Base-by-base conservation (phyloP, 2,797 vertebrate species). In the Scarus forsteni region DNA sequence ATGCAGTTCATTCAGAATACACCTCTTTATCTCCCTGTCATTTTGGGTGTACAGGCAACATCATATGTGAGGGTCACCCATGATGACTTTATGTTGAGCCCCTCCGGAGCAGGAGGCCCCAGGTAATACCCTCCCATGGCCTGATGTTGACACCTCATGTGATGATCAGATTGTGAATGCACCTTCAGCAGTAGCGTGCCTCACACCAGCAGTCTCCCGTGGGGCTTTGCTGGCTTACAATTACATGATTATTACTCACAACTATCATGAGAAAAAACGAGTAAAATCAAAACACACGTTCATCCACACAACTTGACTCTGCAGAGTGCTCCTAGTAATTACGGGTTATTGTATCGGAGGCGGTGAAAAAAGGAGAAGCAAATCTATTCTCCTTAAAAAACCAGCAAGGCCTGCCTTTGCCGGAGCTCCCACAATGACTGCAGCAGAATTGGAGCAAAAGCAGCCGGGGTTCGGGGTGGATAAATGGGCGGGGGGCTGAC, bases 351-450 rank as follows among this genome's bases (percentile, higher is more conserved):
- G 42, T 43, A 48, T 60, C 55, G 51, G 45, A 12, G 55, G 49
- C 14, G 10, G 27, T 19, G 52, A 40, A 56, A 15, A 14, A 43
- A 46, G 52, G 10, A n/a, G 11, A 39, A 79, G 61, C 71, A 62
- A 49, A 36, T 70, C 39, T 70, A 56, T 73, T 75, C 70, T 74
- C 48, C 2, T 14, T 14, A 48, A 16, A 48, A 70, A 65, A 85
- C 11, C 43, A 18, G 39, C 66, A 18, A 49, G 85, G 85, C 85
- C 85, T 82, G 85, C 83, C 85, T 82, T 11, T 13, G 18, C 14
- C 35, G 52, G 61, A 79, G 66, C 61, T 77, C 34, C 35, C 9
- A 35, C 59, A 61, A 71, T 66, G 66, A 85, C 83, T 84, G 85
- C 90, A 81, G 75, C 75, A 80, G 73, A 79, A 63, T 15, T 8